These are phyloP conservation scores for Leptinotarsa haldemani DNA, from an alignment of 2,888 invertebrate genomes.

Conservation along the genomic window DNA sequence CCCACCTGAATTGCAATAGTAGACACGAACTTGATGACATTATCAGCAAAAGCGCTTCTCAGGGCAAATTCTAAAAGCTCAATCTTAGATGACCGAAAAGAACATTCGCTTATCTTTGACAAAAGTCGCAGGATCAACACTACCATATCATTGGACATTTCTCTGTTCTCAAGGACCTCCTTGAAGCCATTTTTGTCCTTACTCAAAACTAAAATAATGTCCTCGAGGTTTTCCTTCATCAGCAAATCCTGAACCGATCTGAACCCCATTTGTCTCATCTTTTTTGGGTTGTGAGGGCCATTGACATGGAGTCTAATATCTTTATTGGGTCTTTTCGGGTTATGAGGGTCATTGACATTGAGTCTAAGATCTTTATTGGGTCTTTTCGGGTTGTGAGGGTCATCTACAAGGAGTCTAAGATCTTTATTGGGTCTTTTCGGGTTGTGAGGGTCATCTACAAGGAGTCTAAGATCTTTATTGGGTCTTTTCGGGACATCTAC, in stretches of 20 bases:
- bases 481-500: background rate
- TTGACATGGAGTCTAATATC: background rate
- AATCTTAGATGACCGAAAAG: constrained; percentile 34
- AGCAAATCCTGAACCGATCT: constrained; percentile 30
- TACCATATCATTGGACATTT: constrained; percentile 34
- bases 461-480: no score
- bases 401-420: background rate
- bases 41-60: constrained; percentile 32
- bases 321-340: background rate
- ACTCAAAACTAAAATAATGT: constrained; percentile 31
- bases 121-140: constrained; percentile 33
- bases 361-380: no score
- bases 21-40: constrained; percentile 29
- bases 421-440: background rate
- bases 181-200: constrained; percentile 37
- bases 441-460: background rate
- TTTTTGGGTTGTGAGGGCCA: background rate
- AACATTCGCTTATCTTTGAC: constrained; percentile 32
- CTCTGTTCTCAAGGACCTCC: constrained; percentile 31
- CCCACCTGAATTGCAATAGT: constrained; percentile 37
- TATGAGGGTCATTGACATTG: background rate
- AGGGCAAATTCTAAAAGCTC: constrained; percentile 28
- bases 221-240: constrained; percentile 29
- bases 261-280: constrained; percentile 33
- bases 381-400: background rate